These are phyloP conservation scores for Paragorgia papillata DNA, from an alignment of 92 coral and sea anemone genomes.

Conservation along the genomic window DNA sequence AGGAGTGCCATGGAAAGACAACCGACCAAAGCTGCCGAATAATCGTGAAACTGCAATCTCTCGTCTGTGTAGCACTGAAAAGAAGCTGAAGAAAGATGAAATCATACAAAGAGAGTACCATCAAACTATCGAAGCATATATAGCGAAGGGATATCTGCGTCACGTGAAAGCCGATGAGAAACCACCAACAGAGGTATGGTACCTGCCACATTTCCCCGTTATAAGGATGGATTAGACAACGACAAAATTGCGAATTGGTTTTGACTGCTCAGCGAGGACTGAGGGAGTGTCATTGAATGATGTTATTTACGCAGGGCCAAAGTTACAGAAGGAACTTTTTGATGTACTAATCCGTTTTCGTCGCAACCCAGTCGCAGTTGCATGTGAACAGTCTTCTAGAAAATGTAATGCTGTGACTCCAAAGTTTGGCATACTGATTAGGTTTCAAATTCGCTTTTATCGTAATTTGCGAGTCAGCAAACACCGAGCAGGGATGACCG, in stretches of 20 bases:
- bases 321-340: slow-evolving; percentile 51
- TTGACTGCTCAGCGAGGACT: slow-evolving; percentile 61
- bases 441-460: too few species aligned
- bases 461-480: too few species aligned
- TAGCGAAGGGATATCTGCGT: slow-evolving; percentile 2
- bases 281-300: slow-evolving; percentile 57
- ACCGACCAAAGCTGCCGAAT: slow-evolving; percentile 8
- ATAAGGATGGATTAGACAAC: slow-evolving; percentile 23
- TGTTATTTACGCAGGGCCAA: slow-evolving; percentile 62
- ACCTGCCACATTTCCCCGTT: slow-evolving; percentile 31
- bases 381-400: too few species aligned
- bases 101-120: too few species aligned
- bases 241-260: slow-evolving; percentile 22
- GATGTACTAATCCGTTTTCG: slow-evolving; percentile 62
- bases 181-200: neutral
- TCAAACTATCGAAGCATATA: slow-evolving; percentile 15
- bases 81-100: too few species aligned
- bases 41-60: slow-evolving; percentile 13
- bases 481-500: too few species aligned
- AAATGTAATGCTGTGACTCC: too few species aligned
- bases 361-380: slow-evolving; percentile 43
- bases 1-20: too few species aligned
- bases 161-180: neutral
- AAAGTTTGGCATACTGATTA: too few species aligned
- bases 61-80: slow-evolving; percentile 11